Base-by-base conservation (phyloP, 2,888 invertebrate genomes). In the Abrostola triplasia region DNA sequence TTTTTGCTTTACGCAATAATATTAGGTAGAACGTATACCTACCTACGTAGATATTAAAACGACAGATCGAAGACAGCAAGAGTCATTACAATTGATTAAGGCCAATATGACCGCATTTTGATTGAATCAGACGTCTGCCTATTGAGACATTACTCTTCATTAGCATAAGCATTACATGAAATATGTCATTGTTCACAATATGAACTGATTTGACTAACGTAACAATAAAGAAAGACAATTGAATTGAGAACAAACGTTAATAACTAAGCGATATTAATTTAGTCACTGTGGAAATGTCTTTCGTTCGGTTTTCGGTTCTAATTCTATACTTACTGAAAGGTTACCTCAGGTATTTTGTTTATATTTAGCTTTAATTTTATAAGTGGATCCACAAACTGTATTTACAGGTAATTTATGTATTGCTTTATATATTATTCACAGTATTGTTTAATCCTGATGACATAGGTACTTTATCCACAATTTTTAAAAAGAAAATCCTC, bases 151-250 rank as follows among this genome's bases (percentile, higher is more conserved):
- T 49, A 42, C 41, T 64, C 49, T 64, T 64, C 48, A 66, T 73
- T 57, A 51, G 36, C 64, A 59, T 63, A 64, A 70, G 64, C 42
- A 64, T 66, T 57, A 40, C 35, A 44, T 47, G 59, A 40, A 65
- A 68, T 57, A 53, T 75, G 61, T 66, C 67, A 73, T 78, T 78
- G 76, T 70, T 73, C 42, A 56, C 8, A 9, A 57, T 42, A 13
- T 58, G 63, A 52, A 36, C 36, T 59, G 49, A 63, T 63, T 48
- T 57, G 41, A 59, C 64, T 36, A 10, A 10, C 12, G n/a, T 63
- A 44, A 49, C 47, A 63, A 67, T 59, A 66, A 53, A 59, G 37
- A 37, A 58, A 54, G 47, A 60, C 58, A 53, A 67, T 67, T 61
- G 66, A 72, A 69, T 59, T 72, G 64, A 64, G 37, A 64, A 63